Percentiles rank a stretch among this genome's conserved stretches.
phyloP scores from a whole-genome alignment of 23 tunicate genomes.

The Trididemnum nubilum region DNA sequence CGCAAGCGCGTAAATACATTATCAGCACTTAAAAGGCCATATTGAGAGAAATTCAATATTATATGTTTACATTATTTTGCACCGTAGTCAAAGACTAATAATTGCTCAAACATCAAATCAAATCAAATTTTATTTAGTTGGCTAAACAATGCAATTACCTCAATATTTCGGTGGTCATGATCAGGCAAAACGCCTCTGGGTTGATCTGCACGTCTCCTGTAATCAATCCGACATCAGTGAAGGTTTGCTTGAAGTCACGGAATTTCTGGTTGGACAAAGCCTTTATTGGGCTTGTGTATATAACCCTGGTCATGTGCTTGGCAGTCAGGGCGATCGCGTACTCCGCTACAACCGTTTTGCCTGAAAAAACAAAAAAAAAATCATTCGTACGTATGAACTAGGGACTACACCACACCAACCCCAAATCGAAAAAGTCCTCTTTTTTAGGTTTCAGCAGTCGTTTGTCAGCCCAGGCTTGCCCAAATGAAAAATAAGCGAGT shows the following conservation, averaged over 20 bases:
- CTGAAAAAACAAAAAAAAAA: constrained; percentile 18
- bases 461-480: too few species aligned
- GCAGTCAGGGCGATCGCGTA: constrained; percentile 93
- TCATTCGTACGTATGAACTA: background rate
- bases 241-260: constrained; percentile 93
- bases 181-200: constrained; percentile 91
- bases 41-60: too few species aligned
- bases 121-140: too few species aligned
- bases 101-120: too few species aligned
- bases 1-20: too few species aligned
- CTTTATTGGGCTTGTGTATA: constrained; percentile 96
- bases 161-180: constrained; percentile 98
- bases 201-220: constrained; percentile 97
- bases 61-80: too few species aligned
- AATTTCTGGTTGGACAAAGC: constrained; percentile 97
- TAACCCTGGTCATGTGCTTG: constrained; percentile 94
- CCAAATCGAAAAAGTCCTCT: background rate
- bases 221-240: constrained; percentile 86
- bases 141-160: too few species aligned
- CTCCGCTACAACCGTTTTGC: constrained; percentile 97
- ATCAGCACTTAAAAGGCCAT: too few species aligned
- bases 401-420: too few species aligned
- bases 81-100: too few species aligned
- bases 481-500: too few species aligned
- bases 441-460: too few species aligned